Conservation (phyloP, 2,797 vertebrate species). For the Balearica regulorum region DNA sequence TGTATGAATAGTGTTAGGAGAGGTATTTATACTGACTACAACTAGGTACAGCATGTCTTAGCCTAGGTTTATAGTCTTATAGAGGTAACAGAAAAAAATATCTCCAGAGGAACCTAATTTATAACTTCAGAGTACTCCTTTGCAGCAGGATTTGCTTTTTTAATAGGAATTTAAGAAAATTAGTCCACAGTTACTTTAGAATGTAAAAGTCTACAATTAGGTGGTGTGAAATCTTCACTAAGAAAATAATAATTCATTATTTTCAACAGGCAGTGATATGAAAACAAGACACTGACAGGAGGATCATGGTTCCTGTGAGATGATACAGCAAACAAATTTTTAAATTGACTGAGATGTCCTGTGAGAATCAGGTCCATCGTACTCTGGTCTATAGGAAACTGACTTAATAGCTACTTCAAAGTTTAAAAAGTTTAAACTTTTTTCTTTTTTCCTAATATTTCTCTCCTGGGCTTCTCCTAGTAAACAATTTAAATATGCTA, state of each 20-base stretch:
- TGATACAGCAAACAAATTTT: background rate
- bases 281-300: background rate
- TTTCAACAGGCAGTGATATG: background rate
- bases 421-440: background rate
- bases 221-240: background rate
- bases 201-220: background rate
- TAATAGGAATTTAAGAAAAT: background rate
- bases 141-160: background rate
- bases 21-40: background rate
- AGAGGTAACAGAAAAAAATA: background rate
- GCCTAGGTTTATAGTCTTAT: background rate
- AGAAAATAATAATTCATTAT: background rate
- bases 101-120: background rate
- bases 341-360: background rate
- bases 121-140: background rate
- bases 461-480: background rate
- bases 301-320: background rate
- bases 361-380: background rate
- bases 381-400: background rate
- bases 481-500: background rate
- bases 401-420: background rate
- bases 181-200: background rate
- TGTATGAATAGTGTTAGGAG: background rate
- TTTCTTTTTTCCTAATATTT: background rate
- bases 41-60: background rate